Evolutionary conservation across 2,797 vertebrate genomes (phyloP), one percentile per base, ranked within the genome.

Genomic region (Spatula versicolor): DNA sequence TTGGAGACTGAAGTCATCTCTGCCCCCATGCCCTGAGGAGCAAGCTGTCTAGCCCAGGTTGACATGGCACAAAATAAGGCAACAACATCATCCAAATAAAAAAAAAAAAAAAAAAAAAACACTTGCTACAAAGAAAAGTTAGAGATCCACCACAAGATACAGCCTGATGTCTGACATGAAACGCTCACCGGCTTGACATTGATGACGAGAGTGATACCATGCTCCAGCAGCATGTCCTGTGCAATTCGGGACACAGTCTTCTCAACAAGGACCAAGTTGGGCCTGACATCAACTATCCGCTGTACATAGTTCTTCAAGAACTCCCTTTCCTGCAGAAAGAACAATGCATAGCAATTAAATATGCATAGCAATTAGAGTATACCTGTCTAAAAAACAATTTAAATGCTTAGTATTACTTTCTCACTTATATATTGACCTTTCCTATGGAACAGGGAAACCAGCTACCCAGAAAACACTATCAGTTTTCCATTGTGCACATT

Each of bases 271-370:
- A 99, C 99, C 97, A 99, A 97, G 58, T 98, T 99, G 17, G 99
- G 99, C 31, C 99, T 98, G 66, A 99, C 98, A 77, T 99, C 99
- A 50, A 98, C 99, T 73, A 99, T 99, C 23, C 99, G 98, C 94
- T 99, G 99, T 25, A 99, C 99, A 0, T 99, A 99, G 97, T 99
- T 99, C 98, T 99, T 99, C 96, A 99, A 94, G 97, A 99, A 99
- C 96, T 99, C 99, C 76, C 98, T 98, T 95, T 99, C 99, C 99
- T 99, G 96, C 77, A 90, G 41, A 88, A 9, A 97, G 54, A 82
- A 71, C 3, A 88, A 73, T 73, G 33, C 17, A 69, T 5, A 35
- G 30, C 56, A 95, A 28, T 91, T 56, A 92, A 77, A 18, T 39
- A 73, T 73, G 33, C 17, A 69, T 5, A 35, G 30, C 56, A 95